Evolutionary conservation across 1,140 invertebrate species (phyloP), one percentile per base, ranked within the genome.

Genomic region (Panagrolaimus sp.): DNA sequence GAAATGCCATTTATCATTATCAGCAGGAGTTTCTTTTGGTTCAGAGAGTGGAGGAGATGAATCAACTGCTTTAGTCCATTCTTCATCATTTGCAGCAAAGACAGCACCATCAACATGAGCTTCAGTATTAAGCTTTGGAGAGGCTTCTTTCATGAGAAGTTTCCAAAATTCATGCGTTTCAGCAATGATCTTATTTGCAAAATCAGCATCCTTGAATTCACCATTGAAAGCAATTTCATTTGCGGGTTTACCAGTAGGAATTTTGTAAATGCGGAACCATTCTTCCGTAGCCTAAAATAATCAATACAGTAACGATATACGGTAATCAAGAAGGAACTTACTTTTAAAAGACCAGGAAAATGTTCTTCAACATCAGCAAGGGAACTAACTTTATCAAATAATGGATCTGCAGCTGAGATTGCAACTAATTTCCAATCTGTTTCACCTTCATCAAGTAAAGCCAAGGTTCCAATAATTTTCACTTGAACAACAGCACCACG

Each of bases 231-330:
- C 96, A 88, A 99, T 98, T 81, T 91, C 88, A 87, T 98, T 98
- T 84, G 90, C 89, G 0, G 94, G 93, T 85, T 98, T 87, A 44
- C 95, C 95, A 88, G 96, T 93, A 63, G 96, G 96, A 81, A 98
- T 92, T 87, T 99, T 99, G 86, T 99, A 99, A 72, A 95, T 91
- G 79, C 91, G 90, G 83, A 99, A 96, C 96, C 96, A 99, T 86
- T 98, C 94, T 69, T 94, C 89, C 8, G 95, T 94, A 14, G 94
- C 94, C 85, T 58, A 28, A 58, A 58, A 58, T n/a, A 12, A 24
- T 58, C 87, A 68, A 44, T 86, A 79, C 66, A 21, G 43, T n/a
- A 14, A 15, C 43, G 1, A 26, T 69, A 14, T 46, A 65, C n/a
- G 65, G 24, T 38, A 38, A 7, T 7, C 43, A 65, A 48, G 15